A percentile compares a stretch with the other conserved stretches of the same genome.
These are phyloP conservation scores for Cetoscarus ocellatus DNA, from an alignment of 2,797 vertebrate genomes.

Conservation along the genomic window DNA sequence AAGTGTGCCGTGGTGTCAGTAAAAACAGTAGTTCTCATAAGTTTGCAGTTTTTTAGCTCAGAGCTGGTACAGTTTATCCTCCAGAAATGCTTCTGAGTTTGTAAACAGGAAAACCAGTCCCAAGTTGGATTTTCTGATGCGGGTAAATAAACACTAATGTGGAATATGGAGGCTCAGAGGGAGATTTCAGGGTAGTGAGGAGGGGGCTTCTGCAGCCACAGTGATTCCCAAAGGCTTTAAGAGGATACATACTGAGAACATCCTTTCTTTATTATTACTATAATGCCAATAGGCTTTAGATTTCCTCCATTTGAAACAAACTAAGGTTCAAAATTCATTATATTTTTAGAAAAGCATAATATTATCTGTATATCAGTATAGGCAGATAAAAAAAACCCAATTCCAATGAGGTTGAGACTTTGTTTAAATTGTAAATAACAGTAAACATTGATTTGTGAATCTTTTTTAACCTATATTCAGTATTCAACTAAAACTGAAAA, in stretches of 20 bases:
- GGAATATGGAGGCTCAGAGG: conserved; percentile 28
- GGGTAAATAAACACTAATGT: conserved; percentile 13
- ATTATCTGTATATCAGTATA: too few relatives aligned
- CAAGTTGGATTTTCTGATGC: conserved; percentile 13
- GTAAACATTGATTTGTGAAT: too few relatives aligned
- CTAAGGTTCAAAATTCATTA: too few relatives aligned
- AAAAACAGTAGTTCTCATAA: conserved; percentile 17
- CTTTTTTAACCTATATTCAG: too few relatives aligned
- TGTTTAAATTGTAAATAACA: too few relatives aligned
- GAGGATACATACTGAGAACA: not conserved
- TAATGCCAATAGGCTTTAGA: too few relatives aligned
- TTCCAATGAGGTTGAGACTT: too few relatives aligned
- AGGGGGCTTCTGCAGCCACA: not conserved
- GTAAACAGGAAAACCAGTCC: conserved; percentile 23
- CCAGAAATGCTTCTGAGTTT: conserved; percentile 6
- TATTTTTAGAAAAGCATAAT: too few relatives aligned
- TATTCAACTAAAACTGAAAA: too few relatives aligned
- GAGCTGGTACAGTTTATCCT: conserved; percentile 21
- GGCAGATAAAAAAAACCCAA: too few relatives aligned
- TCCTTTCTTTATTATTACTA: conserved; percentile 8
- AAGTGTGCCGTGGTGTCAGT: conserved; percentile 23
- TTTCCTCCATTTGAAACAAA: too few relatives aligned
- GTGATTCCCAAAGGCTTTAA: not conserved
- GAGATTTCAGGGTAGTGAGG: conserved; percentile 19
- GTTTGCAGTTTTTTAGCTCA: conserved; percentile 1